These are phyloP conservation scores for Apostichopus parvimensis DNA, from an alignment of 35 echinoderm and acorn worm species.

Conservation along the genomic window DNA sequence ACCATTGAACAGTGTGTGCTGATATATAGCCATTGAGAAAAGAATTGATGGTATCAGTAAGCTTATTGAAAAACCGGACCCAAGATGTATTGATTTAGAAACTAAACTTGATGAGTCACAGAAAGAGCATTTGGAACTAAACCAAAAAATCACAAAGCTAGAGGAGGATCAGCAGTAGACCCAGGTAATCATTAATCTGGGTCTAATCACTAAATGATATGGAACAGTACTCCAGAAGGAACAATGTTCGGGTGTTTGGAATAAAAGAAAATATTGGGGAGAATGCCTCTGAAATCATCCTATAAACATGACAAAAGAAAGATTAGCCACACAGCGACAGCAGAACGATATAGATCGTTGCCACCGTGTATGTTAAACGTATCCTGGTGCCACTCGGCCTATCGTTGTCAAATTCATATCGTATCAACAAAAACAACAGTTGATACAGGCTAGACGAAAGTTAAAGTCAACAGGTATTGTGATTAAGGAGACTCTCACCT, in stretches of 20 bases:
- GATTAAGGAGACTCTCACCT: too few species aligned
- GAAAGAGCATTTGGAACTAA: not conserved
- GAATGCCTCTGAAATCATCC: constrained; percentile 1
- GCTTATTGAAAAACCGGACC: not conserved
- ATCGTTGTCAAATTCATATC: too few species aligned
- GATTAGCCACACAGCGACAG: not conserved
- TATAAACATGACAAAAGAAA: too few species aligned
- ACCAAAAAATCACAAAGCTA: not conserved
- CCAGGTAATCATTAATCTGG: not conserved
- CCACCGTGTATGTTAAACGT: not conserved
- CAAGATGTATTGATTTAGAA: constrained; percentile 18
- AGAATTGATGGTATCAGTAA: not conserved
- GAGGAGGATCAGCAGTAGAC: not conserved
- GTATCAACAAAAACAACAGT: too few species aligned
- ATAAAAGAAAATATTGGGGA: not conserved
- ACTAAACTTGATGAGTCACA: not conserved
- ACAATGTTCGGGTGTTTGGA: constrained; percentile 27
- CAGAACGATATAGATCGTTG: not conserved
- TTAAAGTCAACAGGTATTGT: too few species aligned
- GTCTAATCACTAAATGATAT: constrained; percentile 12
- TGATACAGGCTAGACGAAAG: too few species aligned
- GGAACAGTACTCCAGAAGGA: constrained; percentile 21
- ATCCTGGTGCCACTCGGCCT: not conserved
- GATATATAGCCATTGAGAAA: not conserved
- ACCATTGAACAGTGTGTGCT: not conserved